phyloP scores from a whole-genome alignment of 23 tunicate species.

The Ascidia mentula region DNA sequence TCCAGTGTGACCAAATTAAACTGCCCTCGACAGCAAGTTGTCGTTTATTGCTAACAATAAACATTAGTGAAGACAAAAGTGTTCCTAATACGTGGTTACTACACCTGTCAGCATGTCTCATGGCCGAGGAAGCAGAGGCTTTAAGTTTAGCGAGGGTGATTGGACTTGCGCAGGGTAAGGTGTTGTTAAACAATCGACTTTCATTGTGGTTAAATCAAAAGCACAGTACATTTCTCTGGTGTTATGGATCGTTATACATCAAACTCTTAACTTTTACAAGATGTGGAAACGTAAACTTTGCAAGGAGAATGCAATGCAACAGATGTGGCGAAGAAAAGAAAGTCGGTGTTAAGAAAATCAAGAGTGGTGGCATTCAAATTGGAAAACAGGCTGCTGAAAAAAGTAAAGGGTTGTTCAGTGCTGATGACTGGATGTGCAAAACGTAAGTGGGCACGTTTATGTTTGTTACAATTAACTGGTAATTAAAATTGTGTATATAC shows the following conservation, averaged over 20 bases:
- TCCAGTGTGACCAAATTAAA: too few species aligned
- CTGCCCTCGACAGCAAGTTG: too few species aligned
- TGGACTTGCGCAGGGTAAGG: slow-evolving; percentile 85
- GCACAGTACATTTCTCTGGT: too few species aligned
- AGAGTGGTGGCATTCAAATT: slow-evolving; percentile 85
- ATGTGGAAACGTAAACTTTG: slow-evolving; percentile 83
- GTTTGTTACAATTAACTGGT: too few species aligned
- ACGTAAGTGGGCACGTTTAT: slow-evolving; percentile 76
- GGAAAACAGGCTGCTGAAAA: slow-evolving; percentile 93
- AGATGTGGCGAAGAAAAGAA: slow-evolving; percentile 61
- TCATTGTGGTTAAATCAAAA: too few species aligned
- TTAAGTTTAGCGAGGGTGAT: slow-evolving; percentile 72
- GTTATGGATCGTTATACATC: too few species aligned
- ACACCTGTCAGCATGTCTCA: neutral
- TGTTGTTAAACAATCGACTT: neutral
- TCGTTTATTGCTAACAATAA: too few species aligned
- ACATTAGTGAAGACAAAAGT: too few species aligned
- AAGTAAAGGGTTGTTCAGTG: slow-evolving; percentile 88
- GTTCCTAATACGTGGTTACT: too few species aligned
- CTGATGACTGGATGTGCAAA: slow-evolving; percentile 99
- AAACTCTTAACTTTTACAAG: slow-evolving; percentile 29
- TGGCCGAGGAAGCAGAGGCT: slow-evolving; percentile 20
- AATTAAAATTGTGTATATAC: too few species aligned
- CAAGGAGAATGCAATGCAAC: slow-evolving; percentile 82
- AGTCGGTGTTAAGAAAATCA: slow-evolving; percentile 61